phyloP scores from a whole-genome alignment of 2,888 invertebrate species.

The Brachylomia viminalis region DNA sequence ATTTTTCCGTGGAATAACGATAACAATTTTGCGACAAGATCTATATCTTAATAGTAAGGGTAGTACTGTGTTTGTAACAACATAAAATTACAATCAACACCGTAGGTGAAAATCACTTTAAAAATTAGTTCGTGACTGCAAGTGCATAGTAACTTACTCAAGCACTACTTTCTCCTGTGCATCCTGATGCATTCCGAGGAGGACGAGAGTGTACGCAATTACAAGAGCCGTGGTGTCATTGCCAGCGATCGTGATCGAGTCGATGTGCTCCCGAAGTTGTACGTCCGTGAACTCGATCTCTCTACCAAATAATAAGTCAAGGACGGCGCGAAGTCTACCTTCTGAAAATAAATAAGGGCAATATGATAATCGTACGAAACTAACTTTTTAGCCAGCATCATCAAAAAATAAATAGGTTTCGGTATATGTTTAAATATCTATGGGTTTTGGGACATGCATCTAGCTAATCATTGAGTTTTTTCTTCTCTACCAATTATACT shows the following conservation, averaged over 20 bases:
- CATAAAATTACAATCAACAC: not conserved
- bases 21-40: not conserved
- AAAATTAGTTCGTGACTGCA: not conserved
- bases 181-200: constrained; percentile 84
- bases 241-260: constrained; percentile 91
- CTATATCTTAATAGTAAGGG: not conserved
- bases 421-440: too few relatives aligned
- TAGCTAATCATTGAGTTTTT: not conserved
- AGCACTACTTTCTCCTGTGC: constrained; percentile 77
- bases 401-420: not conserved
- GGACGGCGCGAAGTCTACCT: constrained; percentile 82
- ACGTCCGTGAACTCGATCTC: constrained; percentile 88
- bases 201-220: constrained; percentile 85
- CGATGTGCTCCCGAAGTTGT: constrained; percentile 90
- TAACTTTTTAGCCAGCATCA: not conserved
- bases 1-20: not conserved
- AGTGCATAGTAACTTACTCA: constrained; percentile 76
- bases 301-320: constrained; percentile 87
- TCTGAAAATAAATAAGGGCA: constrained; percentile 69
- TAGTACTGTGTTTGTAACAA: not conserved
- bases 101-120: not conserved
- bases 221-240: constrained; percentile 89
- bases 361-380: not conserved
- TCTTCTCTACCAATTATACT: not conserved
- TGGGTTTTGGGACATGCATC: too few relatives aligned